Evolutionary conservation across 2,113 vertebrate genomes (phyloP).

Genomic region (Ptilonorhynchus violaceus): DNA sequence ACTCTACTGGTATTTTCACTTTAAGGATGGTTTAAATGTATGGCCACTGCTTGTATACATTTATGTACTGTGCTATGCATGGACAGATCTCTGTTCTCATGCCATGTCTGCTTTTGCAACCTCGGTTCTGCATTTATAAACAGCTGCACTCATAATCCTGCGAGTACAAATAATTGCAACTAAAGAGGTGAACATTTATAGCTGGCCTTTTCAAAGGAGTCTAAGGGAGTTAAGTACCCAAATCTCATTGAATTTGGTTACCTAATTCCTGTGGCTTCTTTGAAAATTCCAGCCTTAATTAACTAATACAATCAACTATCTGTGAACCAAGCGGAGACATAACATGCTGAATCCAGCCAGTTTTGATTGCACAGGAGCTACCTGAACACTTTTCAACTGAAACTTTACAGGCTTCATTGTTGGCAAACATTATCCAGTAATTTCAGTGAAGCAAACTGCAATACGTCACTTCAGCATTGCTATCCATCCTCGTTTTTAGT

Average conservation of each 20-base stretch:
- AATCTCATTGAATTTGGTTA: constrained; percentile 50
- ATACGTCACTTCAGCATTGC: not conserved
- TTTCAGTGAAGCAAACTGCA: not conserved
- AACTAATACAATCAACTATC: constrained; percentile 23
- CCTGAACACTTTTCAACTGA: not conserved
- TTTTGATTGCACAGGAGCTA: not conserved
- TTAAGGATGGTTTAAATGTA: constrained; percentile 10
- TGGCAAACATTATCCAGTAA: not conserved
- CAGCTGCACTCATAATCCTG: constrained; percentile 19
- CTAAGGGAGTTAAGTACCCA: not conserved
- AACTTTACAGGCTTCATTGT: not conserved
- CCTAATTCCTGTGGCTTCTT: constrained; percentile 53
- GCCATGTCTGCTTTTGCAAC: constrained; percentile 38
- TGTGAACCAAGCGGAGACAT: not conserved
- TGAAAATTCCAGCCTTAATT: constrained; percentile 55
- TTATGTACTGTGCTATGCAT: not conserved
- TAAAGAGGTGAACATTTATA: constrained; percentile 22
- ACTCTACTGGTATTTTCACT: constrained; percentile 46
- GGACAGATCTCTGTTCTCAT: constrained; percentile 50
- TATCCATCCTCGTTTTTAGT: not conserved
- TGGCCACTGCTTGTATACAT: not conserved
- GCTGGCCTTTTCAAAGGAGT: constrained; percentile 49
- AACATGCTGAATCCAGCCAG: not conserved
- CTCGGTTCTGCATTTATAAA: constrained; percentile 33
- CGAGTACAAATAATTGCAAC: constrained; percentile 26